A percentile compares a stretch with the other conserved stretches of the same genome.
These are phyloP conservation scores for Eleginops maclovinus DNA, from an alignment of 2,113 vertebrate species.

Conservation along the genomic window DNA sequence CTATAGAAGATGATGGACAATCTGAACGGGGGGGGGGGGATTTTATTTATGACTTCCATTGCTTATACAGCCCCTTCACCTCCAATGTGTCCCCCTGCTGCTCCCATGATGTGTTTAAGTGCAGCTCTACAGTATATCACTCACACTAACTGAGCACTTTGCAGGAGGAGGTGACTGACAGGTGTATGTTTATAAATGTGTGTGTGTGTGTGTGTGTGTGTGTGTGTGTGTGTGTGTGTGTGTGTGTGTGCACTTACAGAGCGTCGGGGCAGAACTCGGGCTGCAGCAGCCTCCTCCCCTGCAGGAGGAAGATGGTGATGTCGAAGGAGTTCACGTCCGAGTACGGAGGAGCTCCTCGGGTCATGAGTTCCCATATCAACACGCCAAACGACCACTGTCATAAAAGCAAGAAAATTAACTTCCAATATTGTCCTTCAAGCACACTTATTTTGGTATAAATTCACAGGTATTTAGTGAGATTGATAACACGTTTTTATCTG, in stretches of 20 bases:
- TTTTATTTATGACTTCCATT: slow-evolving; percentile 30
- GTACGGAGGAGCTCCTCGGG: slow-evolving; percentile 96
- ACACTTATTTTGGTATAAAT: neutral
- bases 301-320: slow-evolving; percentile 95
- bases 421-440: neutral
- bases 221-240: slow-evolving; percentile 2
- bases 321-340: slow-evolving; percentile 98
- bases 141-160: slow-evolving; percentile 42
- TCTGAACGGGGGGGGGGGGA: neutral
- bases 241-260: slow-evolving; percentile 87
- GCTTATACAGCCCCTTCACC: slow-evolving; percentile 19
- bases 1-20: slow-evolving; percentile 20
- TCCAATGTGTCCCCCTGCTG: neutral
- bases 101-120: slow-evolving; percentile 26
- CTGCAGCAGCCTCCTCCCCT: slow-evolving; percentile 95
- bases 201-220: neutral
- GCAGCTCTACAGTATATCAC: slow-evolving; percentile 44
- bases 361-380: slow-evolving; percentile 98
- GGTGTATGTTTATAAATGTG: neutral
- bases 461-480: too few species aligned
- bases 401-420: neutral
- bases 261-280: slow-evolving; percentile 97
- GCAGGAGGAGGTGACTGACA: slow-evolving; percentile 11
- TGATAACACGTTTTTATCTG: too few species aligned
- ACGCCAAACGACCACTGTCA: slow-evolving; percentile 91